phyloP scores from a whole-genome alignment of 2,797 vertebrate species.

The Xenopus petersii region DNA sequence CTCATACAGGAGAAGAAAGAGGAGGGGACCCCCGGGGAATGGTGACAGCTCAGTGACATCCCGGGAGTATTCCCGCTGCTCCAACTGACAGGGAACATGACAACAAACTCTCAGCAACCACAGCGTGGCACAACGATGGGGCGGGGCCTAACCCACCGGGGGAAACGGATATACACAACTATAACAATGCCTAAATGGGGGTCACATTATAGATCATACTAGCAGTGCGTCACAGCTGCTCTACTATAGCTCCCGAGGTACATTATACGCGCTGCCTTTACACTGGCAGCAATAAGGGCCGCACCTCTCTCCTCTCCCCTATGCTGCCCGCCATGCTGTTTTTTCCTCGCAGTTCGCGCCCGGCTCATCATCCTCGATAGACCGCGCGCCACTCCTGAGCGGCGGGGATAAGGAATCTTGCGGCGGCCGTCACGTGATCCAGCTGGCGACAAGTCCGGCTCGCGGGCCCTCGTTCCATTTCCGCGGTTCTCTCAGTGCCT shows the following conservation, averaged over 20 bases:
- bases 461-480: constrained; percentile 41
- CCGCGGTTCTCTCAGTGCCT: constrained; percentile 57
- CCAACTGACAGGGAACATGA: constrained; percentile 39
- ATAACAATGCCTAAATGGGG: too few species aligned
- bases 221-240: too few species aligned
- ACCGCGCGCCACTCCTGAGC: constrained; percentile 1
- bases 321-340: constrained; percentile 83
- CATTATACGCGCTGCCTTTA: background rate
- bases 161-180: too few species aligned
- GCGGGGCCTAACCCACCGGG: background rate
- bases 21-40: background rate
- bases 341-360: constrained; percentile 24
- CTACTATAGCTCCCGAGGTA: too few species aligned
- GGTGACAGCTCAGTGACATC: constrained; percentile 54
- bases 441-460: constrained; percentile 17
- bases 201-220: too few species aligned
- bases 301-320: constrained; percentile 89
- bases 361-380: constrained; percentile 14
- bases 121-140: background rate
- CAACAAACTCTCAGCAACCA: constrained; percentile 13
- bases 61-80: constrained; percentile 71
- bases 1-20: background rate
- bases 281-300: background rate
- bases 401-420: background rate
- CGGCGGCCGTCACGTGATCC: constrained; percentile 33